A percentile compares a stretch with the other conserved stretches of the same genome.
Conservation (phyloP, 2,113 vertebrate genomes). For the Tachysurus vachellii region DNA sequence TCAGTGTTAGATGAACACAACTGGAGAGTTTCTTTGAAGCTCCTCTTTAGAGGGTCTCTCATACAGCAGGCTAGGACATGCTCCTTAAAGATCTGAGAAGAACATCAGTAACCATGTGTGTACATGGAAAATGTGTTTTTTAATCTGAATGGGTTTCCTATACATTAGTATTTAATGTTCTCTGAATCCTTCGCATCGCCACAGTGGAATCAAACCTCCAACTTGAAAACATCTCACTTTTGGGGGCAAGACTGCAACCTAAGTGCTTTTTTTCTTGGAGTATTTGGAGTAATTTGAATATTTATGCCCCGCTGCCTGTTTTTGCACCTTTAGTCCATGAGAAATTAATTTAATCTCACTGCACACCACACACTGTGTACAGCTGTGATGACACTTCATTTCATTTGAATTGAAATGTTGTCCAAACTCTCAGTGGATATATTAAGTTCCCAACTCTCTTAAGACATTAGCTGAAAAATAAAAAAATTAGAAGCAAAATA, state of each 20-base stretch:
- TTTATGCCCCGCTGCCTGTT: not conserved
- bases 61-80: not conserved
- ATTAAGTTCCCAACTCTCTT: not conserved
- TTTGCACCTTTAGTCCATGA: not conserved
- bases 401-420: not conserved
- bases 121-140: not conserved
- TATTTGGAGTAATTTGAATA: not conserved
- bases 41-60: constrained; percentile 3
- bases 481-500: not conserved
- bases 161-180: not conserved
- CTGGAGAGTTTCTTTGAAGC: constrained; percentile 25
- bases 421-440: too few species aligned
- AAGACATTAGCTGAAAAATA: not conserved
- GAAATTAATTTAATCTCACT: not conserved
- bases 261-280: not conserved
- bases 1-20: constrained; percentile 8
- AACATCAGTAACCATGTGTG: not conserved
- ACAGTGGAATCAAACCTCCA: not conserved
- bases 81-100: not conserved
- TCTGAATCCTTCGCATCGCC: not conserved
- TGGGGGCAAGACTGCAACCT: too few species aligned
- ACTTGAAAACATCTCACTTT: not conserved
- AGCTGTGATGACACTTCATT: not conserved
- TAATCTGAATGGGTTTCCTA: not conserved
- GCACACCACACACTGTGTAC: too few species aligned